Conservation (phyloP, 2,113 vertebrate species). For the Rhabdomys dilectus region DNA sequence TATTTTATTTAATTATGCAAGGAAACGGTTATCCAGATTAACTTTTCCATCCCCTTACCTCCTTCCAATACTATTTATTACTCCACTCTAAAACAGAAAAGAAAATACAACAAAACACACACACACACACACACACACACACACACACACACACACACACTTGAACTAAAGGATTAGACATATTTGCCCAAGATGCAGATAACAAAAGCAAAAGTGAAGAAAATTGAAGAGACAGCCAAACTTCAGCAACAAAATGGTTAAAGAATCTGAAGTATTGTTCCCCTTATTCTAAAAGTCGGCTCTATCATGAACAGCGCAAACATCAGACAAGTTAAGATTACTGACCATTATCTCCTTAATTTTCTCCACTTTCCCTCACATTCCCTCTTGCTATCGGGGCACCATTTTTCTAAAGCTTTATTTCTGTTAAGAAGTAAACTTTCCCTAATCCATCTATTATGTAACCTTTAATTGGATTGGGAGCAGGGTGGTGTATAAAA, state of each 20-base stretch:
- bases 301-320: conserved; percentile 91
- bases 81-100: conserved; percentile 73
- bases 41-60: conserved; percentile 81
- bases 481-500: conserved; percentile 95
- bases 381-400: conserved; percentile 91
- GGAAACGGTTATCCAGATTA: conserved; percentile 81
- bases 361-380: conserved; percentile 95
- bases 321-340: conserved; percentile 96
- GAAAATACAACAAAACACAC: conserved; percentile 84
- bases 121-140: conserved; percentile 84
- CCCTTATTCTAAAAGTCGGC: conserved; percentile 86
- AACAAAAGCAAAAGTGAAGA: conserved; percentile 91
- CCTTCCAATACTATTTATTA: conserved; percentile 80
- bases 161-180: conserved; percentile 88
- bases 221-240: conserved; percentile 94
- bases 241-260: conserved; percentile 91
- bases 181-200: conserved; percentile 90
- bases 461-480: conserved; percentile 98
- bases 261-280: conserved; percentile 89
- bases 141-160: conserved; percentile 82
- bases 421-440: conserved; percentile 96
- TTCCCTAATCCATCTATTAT: conserved; percentile 99
- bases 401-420: conserved; percentile 91
- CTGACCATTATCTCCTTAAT: conserved; percentile 94
- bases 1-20: conserved; percentile 76